Percentiles rank a stretch among this genome's conserved stretches.
Conservation (phyloP, 1,140 invertebrate genomes). For the Trichomalopsis sarcophagae region DNA sequence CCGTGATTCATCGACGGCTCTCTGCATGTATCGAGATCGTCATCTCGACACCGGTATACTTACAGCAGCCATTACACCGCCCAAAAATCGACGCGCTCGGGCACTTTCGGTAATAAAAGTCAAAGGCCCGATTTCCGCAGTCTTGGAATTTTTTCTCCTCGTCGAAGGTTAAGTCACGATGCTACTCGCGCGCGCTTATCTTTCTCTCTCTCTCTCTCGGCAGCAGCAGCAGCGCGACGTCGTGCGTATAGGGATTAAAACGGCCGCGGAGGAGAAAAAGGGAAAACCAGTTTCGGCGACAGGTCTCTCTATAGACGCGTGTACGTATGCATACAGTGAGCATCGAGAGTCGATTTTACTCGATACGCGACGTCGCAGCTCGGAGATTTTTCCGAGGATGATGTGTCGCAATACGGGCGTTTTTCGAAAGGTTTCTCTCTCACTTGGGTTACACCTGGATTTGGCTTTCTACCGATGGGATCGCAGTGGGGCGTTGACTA, state of each 20-base stretch:
- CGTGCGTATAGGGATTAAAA: conserved; percentile 3
- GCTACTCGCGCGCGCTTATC: neutral
- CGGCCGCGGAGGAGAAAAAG: neutral
- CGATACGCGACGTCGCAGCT: neutral
- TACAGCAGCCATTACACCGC: no score
- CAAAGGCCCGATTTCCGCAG: conserved; percentile 39
- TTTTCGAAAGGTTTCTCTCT: neutral
- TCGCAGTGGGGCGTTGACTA: no score
- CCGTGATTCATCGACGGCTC: neutral
- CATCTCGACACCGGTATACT: neutral
- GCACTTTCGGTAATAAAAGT: neutral
- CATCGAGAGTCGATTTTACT: conserved; percentile 9
- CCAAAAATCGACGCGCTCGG: neutral
- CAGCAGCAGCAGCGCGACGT: neutral
- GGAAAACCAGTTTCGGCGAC: conserved; percentile 39
- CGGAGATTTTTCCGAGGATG: neutral
- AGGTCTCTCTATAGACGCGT: neutral
- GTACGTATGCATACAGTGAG: neutral
- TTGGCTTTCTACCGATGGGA: no score
- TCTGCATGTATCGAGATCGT: neutral
- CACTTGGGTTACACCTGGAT: no score
- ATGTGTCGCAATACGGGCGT: neutral
- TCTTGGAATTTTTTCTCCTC: conserved; percentile 30
- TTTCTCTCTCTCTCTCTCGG: neutral
- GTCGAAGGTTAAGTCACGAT: neutral